These are phyloP conservation scores for Tipula vernalis DNA, from an alignment of 2,888 invertebrate genomes.

Conservation along the genomic window DNA sequence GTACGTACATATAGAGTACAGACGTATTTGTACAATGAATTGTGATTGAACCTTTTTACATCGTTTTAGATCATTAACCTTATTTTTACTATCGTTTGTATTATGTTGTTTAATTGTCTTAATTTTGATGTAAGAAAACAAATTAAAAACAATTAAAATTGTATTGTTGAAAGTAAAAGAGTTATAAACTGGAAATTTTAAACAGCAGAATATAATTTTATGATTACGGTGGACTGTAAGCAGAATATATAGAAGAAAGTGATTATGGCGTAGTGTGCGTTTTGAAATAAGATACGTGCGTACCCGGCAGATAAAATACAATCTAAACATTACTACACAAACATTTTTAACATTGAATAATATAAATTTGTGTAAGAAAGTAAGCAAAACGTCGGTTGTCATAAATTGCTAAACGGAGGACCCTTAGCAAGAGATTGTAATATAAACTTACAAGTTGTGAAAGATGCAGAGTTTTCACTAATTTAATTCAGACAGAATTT, in stretches of 20 bases:
- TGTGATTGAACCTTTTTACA: not conserved
- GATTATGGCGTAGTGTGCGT: not conserved
- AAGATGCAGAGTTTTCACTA: no score
- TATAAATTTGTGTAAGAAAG: no score
- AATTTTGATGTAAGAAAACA: not conserved
- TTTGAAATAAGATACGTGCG: not conserved
- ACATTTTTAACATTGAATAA: no score
- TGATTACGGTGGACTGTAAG: not conserved
- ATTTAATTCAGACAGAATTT: no score
- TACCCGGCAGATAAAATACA: not conserved
- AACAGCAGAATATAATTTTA: not conserved
- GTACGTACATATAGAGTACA: not conserved
- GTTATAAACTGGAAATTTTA: not conserved
- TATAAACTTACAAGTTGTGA: no score
- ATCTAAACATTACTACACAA: no score
- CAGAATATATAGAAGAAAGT: not conserved
- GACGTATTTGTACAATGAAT: not conserved
- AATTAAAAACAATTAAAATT: not conserved
- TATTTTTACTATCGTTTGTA: not conserved
- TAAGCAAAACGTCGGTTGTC: no score
- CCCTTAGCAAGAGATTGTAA: no score
- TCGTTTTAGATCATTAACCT: not conserved
- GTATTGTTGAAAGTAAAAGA: not conserved
- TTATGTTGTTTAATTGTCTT: not conserved
- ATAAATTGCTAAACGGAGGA: no score